phyloP scores from a whole-genome alignment of 2,113 vertebrate species.

The Chlamydotis undulata region DNA sequence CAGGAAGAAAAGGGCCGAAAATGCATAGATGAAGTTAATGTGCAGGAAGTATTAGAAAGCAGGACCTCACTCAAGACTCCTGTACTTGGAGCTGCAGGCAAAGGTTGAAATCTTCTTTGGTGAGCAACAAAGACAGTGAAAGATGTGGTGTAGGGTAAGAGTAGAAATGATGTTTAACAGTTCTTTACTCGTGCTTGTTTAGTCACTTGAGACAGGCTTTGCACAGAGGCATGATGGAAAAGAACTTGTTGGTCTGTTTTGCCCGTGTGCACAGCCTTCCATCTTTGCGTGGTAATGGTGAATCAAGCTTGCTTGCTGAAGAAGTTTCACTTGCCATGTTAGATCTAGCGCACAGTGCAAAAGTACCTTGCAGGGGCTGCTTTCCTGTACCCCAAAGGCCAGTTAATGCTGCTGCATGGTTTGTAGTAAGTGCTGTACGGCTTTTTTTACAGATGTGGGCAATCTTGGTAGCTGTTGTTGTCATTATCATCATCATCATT shows the following conservation, averaged over 20 bases:
- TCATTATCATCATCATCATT: constrained; percentile 90
- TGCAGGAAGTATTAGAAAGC: not conserved
- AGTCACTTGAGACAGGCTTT: not conserved
- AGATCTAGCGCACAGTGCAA: not conserved
- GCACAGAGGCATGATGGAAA: not conserved
- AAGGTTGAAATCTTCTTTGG: not conserved
- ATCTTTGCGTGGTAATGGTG: not conserved
- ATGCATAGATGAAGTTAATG: not conserved
- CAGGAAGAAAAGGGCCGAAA: not conserved
- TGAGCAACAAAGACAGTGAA: not conserved
- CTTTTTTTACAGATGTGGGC: constrained; percentile 91
- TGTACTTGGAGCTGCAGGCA: not conserved
- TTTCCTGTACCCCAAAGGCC: not conserved
- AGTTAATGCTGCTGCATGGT: not conserved
- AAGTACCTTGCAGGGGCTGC: not conserved
- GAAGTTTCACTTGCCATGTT: not conserved
- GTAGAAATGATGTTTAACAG: not conserved
- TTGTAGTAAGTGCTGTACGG: not conserved
- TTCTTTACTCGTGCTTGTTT: not conserved
- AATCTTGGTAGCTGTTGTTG: constrained; percentile 87
- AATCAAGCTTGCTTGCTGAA: too few relatives aligned
- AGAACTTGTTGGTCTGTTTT: not conserved
- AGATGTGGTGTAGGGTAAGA: not conserved
- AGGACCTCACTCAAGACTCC: not conserved
- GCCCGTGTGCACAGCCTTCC: not conserved